phyloP scores from a whole-genome alignment of 1,140 invertebrate species.

The Papilio xuthus region DNA sequence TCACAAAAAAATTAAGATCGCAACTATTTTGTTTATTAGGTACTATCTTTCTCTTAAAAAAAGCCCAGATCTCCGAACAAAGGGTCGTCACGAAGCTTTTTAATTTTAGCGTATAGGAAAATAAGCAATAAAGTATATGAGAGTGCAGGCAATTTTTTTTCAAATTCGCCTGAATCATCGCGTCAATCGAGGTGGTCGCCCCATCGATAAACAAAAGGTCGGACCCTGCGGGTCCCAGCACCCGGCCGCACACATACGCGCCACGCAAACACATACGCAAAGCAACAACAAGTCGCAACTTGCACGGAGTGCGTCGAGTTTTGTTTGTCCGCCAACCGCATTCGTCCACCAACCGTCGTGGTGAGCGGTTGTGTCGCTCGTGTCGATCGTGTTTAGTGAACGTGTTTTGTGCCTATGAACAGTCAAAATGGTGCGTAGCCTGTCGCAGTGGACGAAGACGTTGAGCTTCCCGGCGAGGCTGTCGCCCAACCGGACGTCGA shows the following conservation, averaged over 20 bases:
- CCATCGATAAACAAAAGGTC: conserved; percentile 69
- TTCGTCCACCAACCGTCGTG: conserved; percentile 64
- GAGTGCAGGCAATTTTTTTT: conserved; percentile 42
- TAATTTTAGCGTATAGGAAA: conserved; percentile 19
- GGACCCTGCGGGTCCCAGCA: conserved; percentile 51
- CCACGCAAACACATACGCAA: conserved; percentile 43
- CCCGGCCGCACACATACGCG: conserved; percentile 50
- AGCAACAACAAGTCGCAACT: conserved; percentile 60
- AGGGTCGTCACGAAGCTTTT: neutral
- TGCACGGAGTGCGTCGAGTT: conserved; percentile 60
- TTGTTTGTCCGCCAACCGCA: conserved; percentile 51
- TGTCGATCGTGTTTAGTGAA: conserved; percentile 62
- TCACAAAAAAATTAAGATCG: neutral
- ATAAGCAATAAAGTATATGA: conserved; percentile 31
- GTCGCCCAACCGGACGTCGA: conserved; percentile 88
- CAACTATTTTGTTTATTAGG: neutral
- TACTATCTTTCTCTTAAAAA: conserved; percentile 3
- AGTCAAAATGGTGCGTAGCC: conserved; percentile 89
- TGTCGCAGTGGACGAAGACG: conserved; percentile 93
- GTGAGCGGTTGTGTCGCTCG: conserved; percentile 57
- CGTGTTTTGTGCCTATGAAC: conserved; percentile 73
- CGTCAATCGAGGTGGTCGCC: conserved; percentile 51
- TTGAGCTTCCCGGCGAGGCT: conserved; percentile 91
- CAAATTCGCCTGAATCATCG: conserved; percentile 50
- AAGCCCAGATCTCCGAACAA: conserved; percentile 23